Evolutionary conservation across 2,797 vertebrate genomes (phyloP), one percentile per base, ranked within the genome.

Genomic region (Helostoma temminkii): DNA sequence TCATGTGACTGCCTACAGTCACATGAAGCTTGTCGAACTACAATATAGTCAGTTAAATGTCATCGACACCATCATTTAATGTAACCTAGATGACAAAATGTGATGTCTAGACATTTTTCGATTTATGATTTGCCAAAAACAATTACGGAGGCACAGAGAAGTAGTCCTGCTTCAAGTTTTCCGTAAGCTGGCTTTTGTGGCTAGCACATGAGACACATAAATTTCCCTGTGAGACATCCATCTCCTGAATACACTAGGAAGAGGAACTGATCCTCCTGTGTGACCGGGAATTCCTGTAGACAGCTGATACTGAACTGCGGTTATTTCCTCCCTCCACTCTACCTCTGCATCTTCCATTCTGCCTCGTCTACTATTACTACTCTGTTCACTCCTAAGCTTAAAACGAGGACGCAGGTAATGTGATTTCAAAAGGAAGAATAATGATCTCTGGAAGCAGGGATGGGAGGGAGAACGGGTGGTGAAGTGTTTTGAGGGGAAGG

Each of bases 401-500:
- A 69, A 74, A 71, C 69, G 72, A 82, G 77, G 81, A 84, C 77
- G 70, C 74, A 81, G 85, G 84, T 85, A 84, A 85, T 80, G 30
- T 50, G 71, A 86, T 90, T 85, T 88, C 85, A 89, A 89, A 89
- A 71, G 65, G 62, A 39, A 57, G 78, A 60, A 56, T 65, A 59
- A 59, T 26, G 52, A 70, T 56, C 63, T n/a, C 26, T 16, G 39
- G 53, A 46, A 62, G 61, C n/a, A 30, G 62, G 62, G 65, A 19
- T 14, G 74, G 26, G 59, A 55, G 48, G 58, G 66, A 39, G 71
- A 60, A 36, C 1, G 37, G 67, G 22, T 16, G 63, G 25, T 59
- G 67, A 43, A 48, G 76, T 72, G 46, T 76, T 73, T 70, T 74
- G 66, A 46, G 41, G 57, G 46, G 25, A 10, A 8, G 42, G 24